Evolutionary conservation across 2,888 invertebrate species (phyloP).

Genomic region (Amblyteles armatorius): DNA sequence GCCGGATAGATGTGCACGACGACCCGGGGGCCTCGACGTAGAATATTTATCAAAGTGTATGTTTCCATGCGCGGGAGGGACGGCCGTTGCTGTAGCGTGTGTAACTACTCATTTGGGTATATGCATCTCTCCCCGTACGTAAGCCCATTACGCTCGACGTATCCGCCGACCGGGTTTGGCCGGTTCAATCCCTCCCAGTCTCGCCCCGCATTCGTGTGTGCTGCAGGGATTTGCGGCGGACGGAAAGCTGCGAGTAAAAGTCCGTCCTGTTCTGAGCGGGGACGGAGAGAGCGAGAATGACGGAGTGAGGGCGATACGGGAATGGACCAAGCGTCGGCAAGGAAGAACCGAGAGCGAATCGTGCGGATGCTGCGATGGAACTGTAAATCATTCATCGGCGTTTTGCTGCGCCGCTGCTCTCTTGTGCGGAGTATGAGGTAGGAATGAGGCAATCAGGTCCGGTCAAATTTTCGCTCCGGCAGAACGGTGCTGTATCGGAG

Average conservation of each 20-base stretch:
- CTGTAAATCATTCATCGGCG: constrained; percentile 80
- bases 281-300: neutral
- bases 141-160: constrained; percentile 23
- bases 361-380: constrained; percentile 76
- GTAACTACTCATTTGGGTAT: constrained; percentile 15
- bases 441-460: too few relatives aligned
- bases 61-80: constrained; percentile 5
- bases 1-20: neutral
- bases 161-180: constrained; percentile 1
- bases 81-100: constrained; percentile 15
- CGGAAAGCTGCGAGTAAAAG: neutral
- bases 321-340: neutral
- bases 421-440: constrained; percentile 61
- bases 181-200: constrained; percentile 1
- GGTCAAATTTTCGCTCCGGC: too few relatives aligned
- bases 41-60: constrained; percentile 33
- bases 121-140: neutral
- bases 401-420: constrained; percentile 73
- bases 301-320: neutral
- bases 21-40: neutral
- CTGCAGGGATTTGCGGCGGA: constrained; percentile 53
- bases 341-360: neutral
- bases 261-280: neutral
- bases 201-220: constrained; percentile 5
- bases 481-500: too few relatives aligned